Evolutionary conservation across 2,888 invertebrate species (phyloP).

Genomic region (Drosophila mulleri): DNA sequence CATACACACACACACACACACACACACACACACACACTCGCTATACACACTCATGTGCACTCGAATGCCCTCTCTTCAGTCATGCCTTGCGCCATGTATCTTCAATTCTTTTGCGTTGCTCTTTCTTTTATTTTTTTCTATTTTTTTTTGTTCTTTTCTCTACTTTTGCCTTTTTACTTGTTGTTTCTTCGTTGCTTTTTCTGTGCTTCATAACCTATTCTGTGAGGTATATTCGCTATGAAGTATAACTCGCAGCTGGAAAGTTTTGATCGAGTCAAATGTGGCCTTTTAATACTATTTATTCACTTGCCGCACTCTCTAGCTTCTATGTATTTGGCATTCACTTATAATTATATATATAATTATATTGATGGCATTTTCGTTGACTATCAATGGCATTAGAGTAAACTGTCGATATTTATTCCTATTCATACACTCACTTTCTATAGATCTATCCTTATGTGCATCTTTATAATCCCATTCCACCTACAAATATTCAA

Average conservation of each 20-base stretch:
- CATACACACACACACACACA: slow-evolving; percentile 22
- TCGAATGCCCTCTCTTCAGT: slow-evolving; percentile 25
- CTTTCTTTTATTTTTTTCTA: slow-evolving; percentile 14
- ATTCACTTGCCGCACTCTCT: too few relatives aligned
- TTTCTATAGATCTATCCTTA: too few relatives aligned
- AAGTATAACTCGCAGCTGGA: not conserved
- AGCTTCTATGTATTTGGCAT: too few relatives aligned
- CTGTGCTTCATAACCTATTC: slow-evolving; percentile 3
- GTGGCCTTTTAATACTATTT: too few relatives aligned
- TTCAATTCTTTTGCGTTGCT: slow-evolving; percentile 45
- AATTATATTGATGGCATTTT: too few relatives aligned
- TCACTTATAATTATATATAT: too few relatives aligned
- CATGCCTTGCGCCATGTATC: slow-evolving; percentile 63
- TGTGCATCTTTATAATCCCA: too few relatives aligned
- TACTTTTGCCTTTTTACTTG: slow-evolving; percentile 37
- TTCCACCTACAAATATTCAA: not conserved
- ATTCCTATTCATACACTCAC: too few relatives aligned
- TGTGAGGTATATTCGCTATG: not conserved
- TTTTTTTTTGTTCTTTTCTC: slow-evolving; percentile 21
- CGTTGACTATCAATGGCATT: too few relatives aligned
- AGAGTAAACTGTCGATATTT: too few relatives aligned
- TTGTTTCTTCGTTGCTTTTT: slow-evolving; percentile 42
- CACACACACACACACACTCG: slow-evolving; percentile 18
- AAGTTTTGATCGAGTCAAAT: too few relatives aligned
- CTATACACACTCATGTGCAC: slow-evolving; percentile 30